Percentiles rank a stretch among this genome's conserved stretches.
Conservation (phyloP, 2,113 vertebrate genomes). For the Hippocampus abdominalis region DNA sequence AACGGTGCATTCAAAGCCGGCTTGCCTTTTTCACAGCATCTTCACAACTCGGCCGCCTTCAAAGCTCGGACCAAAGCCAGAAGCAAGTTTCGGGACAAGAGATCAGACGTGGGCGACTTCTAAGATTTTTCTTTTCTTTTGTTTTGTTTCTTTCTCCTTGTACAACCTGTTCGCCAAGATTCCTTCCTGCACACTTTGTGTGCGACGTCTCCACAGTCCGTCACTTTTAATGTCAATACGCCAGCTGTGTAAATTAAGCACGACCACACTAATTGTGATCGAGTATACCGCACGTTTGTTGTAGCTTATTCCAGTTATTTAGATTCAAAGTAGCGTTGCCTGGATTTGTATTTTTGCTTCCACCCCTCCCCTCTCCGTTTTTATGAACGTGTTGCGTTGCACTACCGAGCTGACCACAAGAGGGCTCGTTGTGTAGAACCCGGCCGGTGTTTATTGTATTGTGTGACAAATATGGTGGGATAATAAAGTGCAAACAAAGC, state of each 20-base stretch:
- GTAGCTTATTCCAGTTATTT: constrained; percentile 12
- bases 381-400: constrained; percentile 15
- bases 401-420: constrained; percentile 1
- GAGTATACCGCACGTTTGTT: constrained; percentile 47
- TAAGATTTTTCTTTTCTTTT: constrained; percentile 52
- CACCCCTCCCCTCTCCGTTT: not conserved
- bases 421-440: constrained; percentile 2
- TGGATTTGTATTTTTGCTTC: constrained; percentile 1
- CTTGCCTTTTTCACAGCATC: constrained; percentile 73
- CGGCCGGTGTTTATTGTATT: constrained; percentile 26
- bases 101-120: constrained; percentile 92
- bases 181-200: not conserved
- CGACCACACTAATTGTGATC: constrained; percentile 22
- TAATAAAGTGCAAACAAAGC: not conserved
- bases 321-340: not conserved
- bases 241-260: constrained; percentile 4
- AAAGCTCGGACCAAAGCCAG: constrained; percentile 97
- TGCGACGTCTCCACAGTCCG: constrained; percentile 15
- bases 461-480: not conserved
- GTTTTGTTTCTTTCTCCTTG: not conserved
- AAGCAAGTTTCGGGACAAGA: constrained; percentile 96
- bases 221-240: not conserved
- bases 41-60: constrained; percentile 96
- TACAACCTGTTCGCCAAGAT: not conserved
- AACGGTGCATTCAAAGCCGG: not conserved